These are phyloP conservation scores for Timema cristinae DNA, from an alignment of 2,888 invertebrate species.

Conservation along the genomic window DNA sequence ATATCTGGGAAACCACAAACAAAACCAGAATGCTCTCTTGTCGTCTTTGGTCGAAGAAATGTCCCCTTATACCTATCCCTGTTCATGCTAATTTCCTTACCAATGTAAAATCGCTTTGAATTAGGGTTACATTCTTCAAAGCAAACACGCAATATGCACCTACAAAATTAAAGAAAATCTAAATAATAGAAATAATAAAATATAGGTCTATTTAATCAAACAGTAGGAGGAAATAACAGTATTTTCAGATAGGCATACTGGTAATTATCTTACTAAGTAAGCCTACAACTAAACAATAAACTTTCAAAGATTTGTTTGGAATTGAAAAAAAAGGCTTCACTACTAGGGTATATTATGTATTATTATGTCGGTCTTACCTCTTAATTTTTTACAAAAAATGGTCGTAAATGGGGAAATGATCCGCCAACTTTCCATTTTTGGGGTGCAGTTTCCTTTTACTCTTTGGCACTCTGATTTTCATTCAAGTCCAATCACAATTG, in stretches of 20 bases:
- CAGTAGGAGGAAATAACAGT: neutral
- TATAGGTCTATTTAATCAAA: neutral
- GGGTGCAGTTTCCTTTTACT: neutral
- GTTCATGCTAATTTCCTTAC: conserved; percentile 4
- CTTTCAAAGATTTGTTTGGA: neutral
- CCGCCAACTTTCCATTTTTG: neutral
- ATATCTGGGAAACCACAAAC: conserved; percentile 1
- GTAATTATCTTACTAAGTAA: neutral
- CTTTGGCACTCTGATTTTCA: neutral
- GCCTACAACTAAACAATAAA: neutral
- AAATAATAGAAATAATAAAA: neutral
- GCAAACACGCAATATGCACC: conserved; percentile 1
- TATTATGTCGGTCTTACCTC: neutral
- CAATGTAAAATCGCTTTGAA: conserved; percentile 4
- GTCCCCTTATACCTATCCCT: neutral
- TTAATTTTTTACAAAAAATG: neutral
- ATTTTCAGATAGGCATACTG: neutral
- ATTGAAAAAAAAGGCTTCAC: too few relatives aligned
- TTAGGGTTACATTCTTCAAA: conserved; percentile 1
- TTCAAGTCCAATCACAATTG: neutral
- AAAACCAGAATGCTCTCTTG: conserved; percentile 11
- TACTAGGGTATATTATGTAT: neutral
- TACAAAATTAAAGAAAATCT: neutral
- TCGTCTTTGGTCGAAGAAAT: conserved; percentile 9
- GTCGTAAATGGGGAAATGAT: neutral